Evolutionary conservation across 2,888 invertebrate genomes (phyloP), one percentile per base, ranked within the genome.

Genomic region (Nudaria mundana): DNA sequence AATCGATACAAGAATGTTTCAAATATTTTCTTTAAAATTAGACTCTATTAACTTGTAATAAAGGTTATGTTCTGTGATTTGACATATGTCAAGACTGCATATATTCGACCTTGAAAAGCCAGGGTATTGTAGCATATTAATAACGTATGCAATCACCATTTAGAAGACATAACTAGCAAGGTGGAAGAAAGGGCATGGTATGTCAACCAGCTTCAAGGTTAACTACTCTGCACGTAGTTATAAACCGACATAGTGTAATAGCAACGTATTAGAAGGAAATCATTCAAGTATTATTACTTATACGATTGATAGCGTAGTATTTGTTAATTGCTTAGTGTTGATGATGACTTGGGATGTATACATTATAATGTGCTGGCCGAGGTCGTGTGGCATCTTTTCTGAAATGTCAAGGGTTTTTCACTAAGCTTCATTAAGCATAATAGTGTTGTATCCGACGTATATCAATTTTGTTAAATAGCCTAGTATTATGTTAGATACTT

Each of bases 161-260:
- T 76, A 69, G 80, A 81, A 84, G 81, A 83, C 76, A 77, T 81
- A 78, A 75, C 61, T 75, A 77, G 76, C 80, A 81, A 83, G 81
- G 86, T 85, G 81, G 86, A 87, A 80, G 81, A 81, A 87, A 87
- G 85, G 85, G 81, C 86, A 83, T 76, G 81, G 81, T 76, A 82
- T 83, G 82, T 76, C 76, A 81, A 72, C 57, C 66, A 66, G 44
- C 42, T 45, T 66, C 81, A 84, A 86, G 84, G 85, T 70, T 77
- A 56, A 52, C 75, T 62, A 54, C 69, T 69, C 52, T 14, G 59
- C n/a, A n/a, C n/a, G n/a, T n/a, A n/a, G n/a, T n/a, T 75, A 76
- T 76, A 71, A 78, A 37, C 67, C 75, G 44, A 49, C 71, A 57
- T 58, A 58, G 47, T 68, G 49, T 45, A 44, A 58, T 58, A 59